Percentiles rank a stretch among this genome's conserved stretches.
Evolutionary conservation across 2,797 vertebrate genomes (phyloP).

Genomic region (Synanceia verrucosa): DNA sequence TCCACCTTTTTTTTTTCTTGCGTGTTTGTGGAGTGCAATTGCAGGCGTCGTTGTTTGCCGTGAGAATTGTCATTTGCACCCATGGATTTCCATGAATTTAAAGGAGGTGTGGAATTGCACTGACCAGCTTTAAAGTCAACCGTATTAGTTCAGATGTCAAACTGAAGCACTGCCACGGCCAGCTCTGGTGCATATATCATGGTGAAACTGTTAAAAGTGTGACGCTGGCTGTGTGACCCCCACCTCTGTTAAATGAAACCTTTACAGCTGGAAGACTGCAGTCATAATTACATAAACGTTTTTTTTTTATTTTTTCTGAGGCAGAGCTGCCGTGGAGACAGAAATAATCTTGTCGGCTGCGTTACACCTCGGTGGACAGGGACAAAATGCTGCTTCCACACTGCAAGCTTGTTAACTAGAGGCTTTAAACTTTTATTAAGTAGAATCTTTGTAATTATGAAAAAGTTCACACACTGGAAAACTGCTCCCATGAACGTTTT

Average conservation of each 20-base stretch:
- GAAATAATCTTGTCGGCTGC: conserved; percentile 15
- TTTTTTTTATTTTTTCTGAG: conserved; percentile 7
- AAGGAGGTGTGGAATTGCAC: conserved; percentile 70
- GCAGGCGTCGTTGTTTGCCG: conserved; percentile 64
- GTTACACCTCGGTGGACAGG: conserved; percentile 13
- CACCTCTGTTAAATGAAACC: conserved; percentile 9
- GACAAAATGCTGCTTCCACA: conserved; percentile 13
- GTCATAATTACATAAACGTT: conserved; percentile 22
- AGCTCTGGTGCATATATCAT: conserved; percentile 7
- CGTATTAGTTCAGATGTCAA: conserved; percentile 71
- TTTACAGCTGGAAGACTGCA: conserved; percentile 18
- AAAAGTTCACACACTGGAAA: no score
- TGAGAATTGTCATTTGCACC: conserved; percentile 64
- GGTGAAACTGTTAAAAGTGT: conserved; percentile 24
- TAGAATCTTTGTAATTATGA: background rate
- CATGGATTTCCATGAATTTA: conserved; percentile 79
- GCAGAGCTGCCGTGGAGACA: conserved; percentile 23
- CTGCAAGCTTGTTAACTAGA: conserved; percentile 1
- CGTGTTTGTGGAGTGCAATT: conserved; percentile 60
- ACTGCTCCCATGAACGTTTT: no score
- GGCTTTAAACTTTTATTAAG: background rate
- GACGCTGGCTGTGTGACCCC: background rate
- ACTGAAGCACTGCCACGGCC: conserved; percentile 18
- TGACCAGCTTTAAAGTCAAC: conserved; percentile 57
- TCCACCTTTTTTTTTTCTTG: conserved; percentile 17